phyloP scores from a whole-genome alignment of 2,113 vertebrate species.

The Desmodus rotundus region DNA sequence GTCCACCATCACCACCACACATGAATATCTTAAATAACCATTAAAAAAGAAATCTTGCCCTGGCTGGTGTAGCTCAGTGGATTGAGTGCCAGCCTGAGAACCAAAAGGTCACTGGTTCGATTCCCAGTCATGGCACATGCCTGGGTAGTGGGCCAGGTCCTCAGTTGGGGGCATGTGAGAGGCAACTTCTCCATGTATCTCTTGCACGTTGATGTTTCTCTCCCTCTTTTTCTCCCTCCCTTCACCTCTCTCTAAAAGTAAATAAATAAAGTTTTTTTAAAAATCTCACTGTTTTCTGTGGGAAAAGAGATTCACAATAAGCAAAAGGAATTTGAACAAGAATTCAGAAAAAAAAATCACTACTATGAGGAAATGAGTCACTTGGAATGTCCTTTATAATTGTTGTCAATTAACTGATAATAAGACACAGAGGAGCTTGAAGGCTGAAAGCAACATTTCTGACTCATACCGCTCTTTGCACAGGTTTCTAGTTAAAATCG shows the following conservation, averaged over 20 bases:
- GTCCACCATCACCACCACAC: neutral
- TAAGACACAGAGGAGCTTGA: neutral
- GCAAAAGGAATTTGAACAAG: neutral
- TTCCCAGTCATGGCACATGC: too few species aligned
- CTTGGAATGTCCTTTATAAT: neutral
- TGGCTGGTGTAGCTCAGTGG: too few species aligned
- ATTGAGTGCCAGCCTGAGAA: too few species aligned
- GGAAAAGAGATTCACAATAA: neutral
- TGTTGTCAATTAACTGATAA: neutral
- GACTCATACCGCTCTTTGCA: neutral
- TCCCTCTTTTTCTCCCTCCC: too few species aligned
- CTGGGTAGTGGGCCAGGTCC: too few species aligned
- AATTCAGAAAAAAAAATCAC: neutral
- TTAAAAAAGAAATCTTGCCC: too few species aligned
- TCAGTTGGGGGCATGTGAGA: too few species aligned
- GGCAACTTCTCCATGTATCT: too few species aligned
- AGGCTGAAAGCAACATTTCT: neutral
- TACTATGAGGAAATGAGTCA: neutral
- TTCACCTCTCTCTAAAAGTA: too few species aligned
- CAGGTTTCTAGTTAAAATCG: neutral
- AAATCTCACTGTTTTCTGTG: neutral
- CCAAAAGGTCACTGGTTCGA: too few species aligned
- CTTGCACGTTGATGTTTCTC: too few species aligned
- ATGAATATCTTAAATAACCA: neutral
- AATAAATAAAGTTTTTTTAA: too few species aligned